Conservation (phyloP, 2,888 invertebrate species). For the Dendrolimus pini region DNA sequence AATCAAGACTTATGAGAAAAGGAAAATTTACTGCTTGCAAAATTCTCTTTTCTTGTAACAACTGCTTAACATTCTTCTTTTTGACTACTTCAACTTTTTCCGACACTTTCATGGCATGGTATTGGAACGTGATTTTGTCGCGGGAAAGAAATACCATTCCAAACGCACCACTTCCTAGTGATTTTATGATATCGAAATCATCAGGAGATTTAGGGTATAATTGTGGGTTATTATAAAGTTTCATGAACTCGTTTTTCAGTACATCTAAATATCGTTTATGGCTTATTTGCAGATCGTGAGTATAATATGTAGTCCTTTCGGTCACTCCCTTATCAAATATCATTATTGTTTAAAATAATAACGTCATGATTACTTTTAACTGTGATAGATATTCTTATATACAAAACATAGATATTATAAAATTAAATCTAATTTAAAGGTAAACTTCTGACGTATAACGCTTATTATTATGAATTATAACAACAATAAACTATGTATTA, state of each 20-base stretch:
- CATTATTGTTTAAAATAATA: slow-evolving; percentile 13
- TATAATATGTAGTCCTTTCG: slow-evolving; percentile 21
- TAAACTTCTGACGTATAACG: too few relatives aligned
- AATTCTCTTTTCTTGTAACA: slow-evolving; percentile 89
- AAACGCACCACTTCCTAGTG: slow-evolving; percentile 90
- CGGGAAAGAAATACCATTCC: slow-evolving; percentile 86
- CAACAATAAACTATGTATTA: not conserved
- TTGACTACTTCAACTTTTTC: slow-evolving; percentile 89
- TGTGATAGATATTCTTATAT: too few relatives aligned
- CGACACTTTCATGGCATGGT: slow-evolving; percentile 91
- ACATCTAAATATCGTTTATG: slow-evolving; percentile 42
- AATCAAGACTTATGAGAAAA: slow-evolving; percentile 87
- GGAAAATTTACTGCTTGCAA: slow-evolving; percentile 89
- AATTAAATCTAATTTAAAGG: too few relatives aligned
- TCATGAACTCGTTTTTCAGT: slow-evolving; percentile 45
- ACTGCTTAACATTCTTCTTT: slow-evolving; percentile 88
- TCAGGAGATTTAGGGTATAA: slow-evolving; percentile 34
- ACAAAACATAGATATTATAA: too few relatives aligned
- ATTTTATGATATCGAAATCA: slow-evolving; percentile 84
- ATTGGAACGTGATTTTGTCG: slow-evolving; percentile 76
- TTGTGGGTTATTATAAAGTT: slow-evolving; percentile 18
- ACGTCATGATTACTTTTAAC: too few relatives aligned
- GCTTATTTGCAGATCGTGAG: slow-evolving; percentile 30
- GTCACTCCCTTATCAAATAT: slow-evolving; percentile 27
- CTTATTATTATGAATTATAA: slow-evolving; percentile 5